Evolutionary conservation across 2,113 vertebrate species (phyloP), one percentile per base, ranked within the genome.

Genomic region (Glaucidium brasilianum): DNA sequence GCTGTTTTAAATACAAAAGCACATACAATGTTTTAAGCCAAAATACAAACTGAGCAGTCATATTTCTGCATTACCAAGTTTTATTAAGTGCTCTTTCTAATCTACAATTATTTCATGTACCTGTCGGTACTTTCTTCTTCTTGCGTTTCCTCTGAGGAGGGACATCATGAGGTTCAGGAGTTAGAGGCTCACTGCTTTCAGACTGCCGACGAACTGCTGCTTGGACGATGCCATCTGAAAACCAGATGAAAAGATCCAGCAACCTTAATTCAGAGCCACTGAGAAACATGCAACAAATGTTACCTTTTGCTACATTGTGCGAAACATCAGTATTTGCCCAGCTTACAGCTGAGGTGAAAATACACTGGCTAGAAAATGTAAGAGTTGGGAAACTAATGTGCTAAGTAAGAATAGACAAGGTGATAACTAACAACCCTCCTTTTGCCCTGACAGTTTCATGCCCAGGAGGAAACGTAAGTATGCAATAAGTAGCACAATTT

Each of bases 61-160:
- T 17, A 59, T 30, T 64, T 82, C 47, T 43, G 67, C 20, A 7
- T 85, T 60, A 53, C 8, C 22, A 34, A 53, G 22, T 30, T 81
- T 62, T 53, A 64, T 12, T 76, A 43, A 6, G 27, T 32, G 41
- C 45, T 94, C 30, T 43, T 77, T 75, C 59, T 56, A 45, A 63
- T 23, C 55, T 20, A 66, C 39, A 62, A 19, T 53, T 63, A 53
- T 43, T 63, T 79, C 85, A 97, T 97, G 0, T 95, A 98, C 98
- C 98, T 15, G 85, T 12, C 79, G 97, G 94, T 19, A 43, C 67
- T 97, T 98, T 99, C 83, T 98, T 99, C 87, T 98, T 99, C 98
- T 98, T 99, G 96, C 94, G 98, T 80, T 97, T 99, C 93, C 96
- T 98, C 81, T 98, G 98, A 32, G 96, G 95, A 5, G 97, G 97